These are phyloP conservation scores for Mythimna albipuncta DNA, from an alignment of 2,888 invertebrate genomes.

Conservation along the genomic window DNA sequence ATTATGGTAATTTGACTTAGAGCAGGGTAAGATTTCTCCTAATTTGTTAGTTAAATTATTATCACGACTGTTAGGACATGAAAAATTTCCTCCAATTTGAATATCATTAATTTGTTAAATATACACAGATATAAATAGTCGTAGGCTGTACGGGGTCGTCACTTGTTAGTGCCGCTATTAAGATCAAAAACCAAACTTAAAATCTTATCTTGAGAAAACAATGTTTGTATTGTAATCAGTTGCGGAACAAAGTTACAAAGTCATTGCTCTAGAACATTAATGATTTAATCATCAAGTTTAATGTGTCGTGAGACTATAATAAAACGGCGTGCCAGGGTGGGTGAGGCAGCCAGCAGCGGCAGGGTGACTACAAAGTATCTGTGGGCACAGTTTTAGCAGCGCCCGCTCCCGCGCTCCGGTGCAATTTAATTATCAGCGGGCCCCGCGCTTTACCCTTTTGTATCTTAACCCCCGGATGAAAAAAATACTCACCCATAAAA, in stretches of 20 bases:
- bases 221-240: slow-evolving; percentile 33
- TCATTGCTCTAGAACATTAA: slow-evolving; percentile 72
- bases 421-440: slow-evolving; percentile 90
- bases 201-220: no score
- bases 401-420: slow-evolving; percentile 73
- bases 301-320: slow-evolving; percentile 71
- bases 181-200: neutral
- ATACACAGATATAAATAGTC: slow-evolving; percentile 30
- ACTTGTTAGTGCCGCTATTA: neutral
- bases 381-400: slow-evolving; percentile 47
- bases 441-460: slow-evolving; percentile 90
- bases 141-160: slow-evolving; percentile 18
- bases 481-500: slow-evolving; percentile 91
- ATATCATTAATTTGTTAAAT: slow-evolving; percentile 62
- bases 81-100: slow-evolving; percentile 69
- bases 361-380: slow-evolving; percentile 52
- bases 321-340: slow-evolving; percentile 54
- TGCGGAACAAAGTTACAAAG: slow-evolving; percentile 59
- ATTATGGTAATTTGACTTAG: slow-evolving; percentile 90
- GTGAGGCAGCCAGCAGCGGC: slow-evolving; percentile 17
- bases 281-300: slow-evolving; percentile 79
- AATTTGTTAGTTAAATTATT: slow-evolving; percentile 90
- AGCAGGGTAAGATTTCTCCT: slow-evolving; percentile 89
- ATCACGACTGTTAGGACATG: slow-evolving; percentile 79
- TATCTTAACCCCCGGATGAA: slow-evolving; percentile 90